Evolutionary conservation across 2,113 vertebrate genomes (phyloP), one percentile per base, ranked within the genome.

Genomic region (Miniopterus natalensis): DNA sequence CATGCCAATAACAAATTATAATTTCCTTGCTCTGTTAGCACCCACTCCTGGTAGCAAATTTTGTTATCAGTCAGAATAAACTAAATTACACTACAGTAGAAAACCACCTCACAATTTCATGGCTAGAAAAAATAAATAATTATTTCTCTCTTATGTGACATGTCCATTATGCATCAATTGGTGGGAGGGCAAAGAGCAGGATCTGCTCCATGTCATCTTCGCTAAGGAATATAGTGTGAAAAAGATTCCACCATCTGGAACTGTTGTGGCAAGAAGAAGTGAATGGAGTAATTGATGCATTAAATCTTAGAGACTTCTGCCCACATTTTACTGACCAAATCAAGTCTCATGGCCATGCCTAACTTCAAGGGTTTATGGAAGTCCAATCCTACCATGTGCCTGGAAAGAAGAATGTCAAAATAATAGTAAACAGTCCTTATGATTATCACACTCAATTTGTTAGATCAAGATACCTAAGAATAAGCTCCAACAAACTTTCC

Each of bases 1-100:
- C 79, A 59, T 81, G n/a, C 14, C 29, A 81, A 51, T 65, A 25
- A 95, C 61, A 51, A 73, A 78, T 49, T 45, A 57, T 31, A 51
- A 65, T 73, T 83, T 89, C 65, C 84, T 87, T 51, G 47, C n/a
- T 84, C 20, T 4, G 7, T 40, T 49, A 36, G 31, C 47, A n/a
- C 11, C n/a, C 27, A 9, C 21, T 79, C 68, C 80, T 14, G 8
- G 63, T 71, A 83, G 73, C 83, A 95, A 47, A 81, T 57, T 95
- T 40, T 74, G 14, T 14, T 70, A 74, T 84, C 65, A 51, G 83
- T 79, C 27, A 75, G 45, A 91, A 88, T 73, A 94, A 88, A 53
- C 36, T 92, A 77, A 91, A 83, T 84, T 88, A 79, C 25, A 11
- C 40, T 36, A 14, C 13, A 9, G 40, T 47, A 25, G 85, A 57